Base-by-base conservation (phyloP, 2,113 vertebrate species). In the Nanorana parkeri region DNA sequence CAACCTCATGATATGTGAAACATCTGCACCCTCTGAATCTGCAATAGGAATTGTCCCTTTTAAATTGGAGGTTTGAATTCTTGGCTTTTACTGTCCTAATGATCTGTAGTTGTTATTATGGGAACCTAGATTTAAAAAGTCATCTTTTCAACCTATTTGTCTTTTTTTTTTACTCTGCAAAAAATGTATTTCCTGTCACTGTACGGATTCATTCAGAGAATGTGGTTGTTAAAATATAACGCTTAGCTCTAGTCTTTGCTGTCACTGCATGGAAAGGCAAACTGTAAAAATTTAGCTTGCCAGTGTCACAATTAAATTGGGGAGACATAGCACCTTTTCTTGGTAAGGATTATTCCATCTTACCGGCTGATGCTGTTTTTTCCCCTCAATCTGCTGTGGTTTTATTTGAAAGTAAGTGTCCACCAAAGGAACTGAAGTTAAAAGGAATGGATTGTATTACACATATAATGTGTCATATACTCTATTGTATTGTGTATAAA, bases 201-300 rank as follows among this genome's bases (percentile, higher is more conserved):
- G 52, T 23, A 26, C 68, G 24, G 68, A 71, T 26, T 54, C 51
- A 58, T 29, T 56, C 10, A 32, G 17, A 29, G 54, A 58, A 58
- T 58, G 24, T 58, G 71, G 29, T 73, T 29, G 54, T 24, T 58
- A 32, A 29, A 56, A 8, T 73, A 32, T 73, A 73, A 29, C 71
- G 29, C 71, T 56, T 73, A 24, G 24, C 52, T 56, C 29, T 29
- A 69, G 21, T 51, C 17, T 29, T 56, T 56, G 23, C 69, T 56
- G 69, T 54, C 69, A 29, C 21, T 55, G 17, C 28, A 1, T 23
- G 28, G 17, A 29, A 54, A 73, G 26, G 52, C 24, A 58, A n/a
- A 58, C 20, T 56, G 52, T 55, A 56, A 73, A 56, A 73, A n/a
- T 73, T 73, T 58, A 73, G 24, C 23, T 58, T 73, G 24, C 71